phyloP scores from a whole-genome alignment of 2,113 vertebrate genomes.

The Suncus etruscus region DNA sequence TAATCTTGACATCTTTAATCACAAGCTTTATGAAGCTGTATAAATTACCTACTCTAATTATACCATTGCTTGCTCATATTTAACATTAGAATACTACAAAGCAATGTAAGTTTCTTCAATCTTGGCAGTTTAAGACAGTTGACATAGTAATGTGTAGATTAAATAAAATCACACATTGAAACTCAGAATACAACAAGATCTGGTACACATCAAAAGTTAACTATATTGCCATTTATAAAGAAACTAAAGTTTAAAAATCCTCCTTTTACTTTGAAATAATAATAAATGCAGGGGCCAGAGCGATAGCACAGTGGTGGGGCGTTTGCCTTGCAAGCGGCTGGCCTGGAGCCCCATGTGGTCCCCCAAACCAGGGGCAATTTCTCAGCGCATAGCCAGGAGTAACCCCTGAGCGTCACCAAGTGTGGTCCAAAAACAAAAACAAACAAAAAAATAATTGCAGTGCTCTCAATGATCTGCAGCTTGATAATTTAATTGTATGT shows the following conservation, averaged over 20 bases:
- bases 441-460: too few species aligned
- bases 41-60: slow-evolving; percentile 44
- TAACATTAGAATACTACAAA: slow-evolving; percentile 44
- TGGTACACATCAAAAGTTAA: too few species aligned
- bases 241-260: not conserved
- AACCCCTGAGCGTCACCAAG: too few species aligned
- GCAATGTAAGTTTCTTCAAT: not conserved
- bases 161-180: too few species aligned
- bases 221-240: too few species aligned
- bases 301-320: too few species aligned
- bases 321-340: too few species aligned
- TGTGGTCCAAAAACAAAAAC: too few species aligned
- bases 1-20: slow-evolving; percentile 54
- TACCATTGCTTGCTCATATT: slow-evolving; percentile 39
- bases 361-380: not conserved
- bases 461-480: not conserved
- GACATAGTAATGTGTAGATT: too few species aligned
- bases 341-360: too few species aligned
- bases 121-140: too few species aligned
- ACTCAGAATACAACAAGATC: too few species aligned
- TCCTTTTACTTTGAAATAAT: not conserved
- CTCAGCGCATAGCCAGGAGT: not conserved
- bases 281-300: not conserved
- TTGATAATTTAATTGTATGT: slow-evolving; percentile 26
- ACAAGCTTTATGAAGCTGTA: slow-evolving; percentile 5